phyloP scores from a whole-genome alignment of 2,797 vertebrate species.

The Carcharodon carcharias region DNA sequence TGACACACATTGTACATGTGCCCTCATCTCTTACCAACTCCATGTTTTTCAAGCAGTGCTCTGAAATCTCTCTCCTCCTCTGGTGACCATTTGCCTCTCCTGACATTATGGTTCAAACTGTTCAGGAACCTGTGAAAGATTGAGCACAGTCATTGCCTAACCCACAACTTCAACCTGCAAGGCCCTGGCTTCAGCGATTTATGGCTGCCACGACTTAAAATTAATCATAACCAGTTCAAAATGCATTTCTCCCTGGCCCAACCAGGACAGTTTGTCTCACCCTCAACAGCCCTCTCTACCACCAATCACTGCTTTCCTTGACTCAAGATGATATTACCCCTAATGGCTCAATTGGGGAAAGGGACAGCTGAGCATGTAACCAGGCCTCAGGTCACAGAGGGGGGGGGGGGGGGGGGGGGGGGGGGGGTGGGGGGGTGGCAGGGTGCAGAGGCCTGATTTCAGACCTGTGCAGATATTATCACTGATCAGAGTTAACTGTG shows the following conservation, averaged over 20 bases:
- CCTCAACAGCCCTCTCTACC: background rate
- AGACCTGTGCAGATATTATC: background rate
- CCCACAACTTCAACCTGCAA: no score
- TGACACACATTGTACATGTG: no score
- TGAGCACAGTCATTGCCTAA: background rate
- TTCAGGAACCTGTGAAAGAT: conserved; percentile 69
- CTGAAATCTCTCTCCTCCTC: conserved; percentile 65
- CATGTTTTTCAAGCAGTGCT: conserved; percentile 69
- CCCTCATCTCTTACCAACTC: conserved; percentile 65
- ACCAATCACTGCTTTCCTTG: background rate
- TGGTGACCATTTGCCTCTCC: conserved; percentile 68
- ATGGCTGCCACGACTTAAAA: background rate
- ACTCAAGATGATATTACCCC: background rate
- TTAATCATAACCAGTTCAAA: background rate
- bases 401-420: background rate
- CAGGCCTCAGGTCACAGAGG: background rate
- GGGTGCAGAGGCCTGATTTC: background rate
- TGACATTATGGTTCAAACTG: conserved; percentile 61
- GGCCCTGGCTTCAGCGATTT: background rate
- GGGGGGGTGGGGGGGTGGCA: no score
- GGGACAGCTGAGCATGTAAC: background rate
- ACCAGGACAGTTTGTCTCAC: background rate
- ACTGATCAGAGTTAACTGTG: background rate
- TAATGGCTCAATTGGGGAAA: background rate
- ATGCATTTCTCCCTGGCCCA: no score